Evolutionary conservation across 2,113 vertebrate genomes (phyloP).

Genomic region (Sapajus apella): DNA sequence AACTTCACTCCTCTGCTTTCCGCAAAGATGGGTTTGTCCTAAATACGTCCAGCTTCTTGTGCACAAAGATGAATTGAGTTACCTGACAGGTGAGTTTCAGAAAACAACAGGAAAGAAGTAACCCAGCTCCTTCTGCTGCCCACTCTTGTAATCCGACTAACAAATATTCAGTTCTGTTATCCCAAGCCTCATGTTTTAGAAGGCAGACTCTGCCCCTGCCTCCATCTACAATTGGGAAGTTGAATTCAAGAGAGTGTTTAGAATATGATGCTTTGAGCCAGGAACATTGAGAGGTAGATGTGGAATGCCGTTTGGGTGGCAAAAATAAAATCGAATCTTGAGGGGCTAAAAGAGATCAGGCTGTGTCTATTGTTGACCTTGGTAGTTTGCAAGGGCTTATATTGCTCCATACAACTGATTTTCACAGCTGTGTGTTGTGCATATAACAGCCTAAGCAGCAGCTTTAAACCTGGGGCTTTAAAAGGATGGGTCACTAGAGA

Average conservation of each 20-base stretch:
- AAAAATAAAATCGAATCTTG: background rate
- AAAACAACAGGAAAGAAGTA: background rate
- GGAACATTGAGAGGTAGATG: background rate
- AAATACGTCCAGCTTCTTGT: background rate
- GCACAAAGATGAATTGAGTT: background rate
- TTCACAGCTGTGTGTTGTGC: background rate
- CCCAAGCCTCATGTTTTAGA: background rate
- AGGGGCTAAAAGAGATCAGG: background rate
- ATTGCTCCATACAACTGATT: background rate
- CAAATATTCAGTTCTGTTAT: background rate
- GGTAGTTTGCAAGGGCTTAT: background rate
- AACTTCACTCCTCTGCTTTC: background rate
- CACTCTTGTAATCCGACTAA: background rate
- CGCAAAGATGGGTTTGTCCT: background rate
- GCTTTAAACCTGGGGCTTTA: background rate
- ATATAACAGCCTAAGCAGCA: background rate
- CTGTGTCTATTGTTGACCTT: background rate
- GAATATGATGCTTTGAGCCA: background rate
- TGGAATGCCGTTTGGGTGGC: background rate
- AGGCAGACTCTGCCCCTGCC: background rate
- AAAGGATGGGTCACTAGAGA: background rate
- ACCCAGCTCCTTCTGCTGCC: background rate
- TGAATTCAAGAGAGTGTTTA: background rate
- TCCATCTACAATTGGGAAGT: background rate
- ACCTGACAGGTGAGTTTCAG: background rate